phyloP scores from a whole-genome alignment of 2,888 invertebrate species.

The Dryococelus australis region DNA sequence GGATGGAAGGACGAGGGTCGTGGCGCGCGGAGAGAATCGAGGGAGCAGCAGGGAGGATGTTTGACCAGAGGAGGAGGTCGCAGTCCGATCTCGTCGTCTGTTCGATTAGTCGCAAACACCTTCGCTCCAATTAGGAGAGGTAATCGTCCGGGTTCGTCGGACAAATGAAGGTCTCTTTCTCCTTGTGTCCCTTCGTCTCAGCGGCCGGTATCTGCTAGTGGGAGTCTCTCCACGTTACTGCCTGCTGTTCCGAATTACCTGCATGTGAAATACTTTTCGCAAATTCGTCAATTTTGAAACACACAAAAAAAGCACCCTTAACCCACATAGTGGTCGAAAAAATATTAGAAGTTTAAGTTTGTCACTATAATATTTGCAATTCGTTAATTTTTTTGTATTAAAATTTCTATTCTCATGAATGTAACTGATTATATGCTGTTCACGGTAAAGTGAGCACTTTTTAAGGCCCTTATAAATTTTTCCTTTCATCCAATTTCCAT shows the following conservation, averaged over 20 bases:
- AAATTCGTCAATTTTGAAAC: too few relatives aligned
- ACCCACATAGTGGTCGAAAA: too few relatives aligned
- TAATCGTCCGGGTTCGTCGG: not conserved
- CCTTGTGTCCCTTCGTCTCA: not conserved
- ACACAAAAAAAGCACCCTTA: too few relatives aligned
- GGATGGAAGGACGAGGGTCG: not conserved
- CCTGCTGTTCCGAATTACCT: not conserved
- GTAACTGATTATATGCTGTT: too few relatives aligned
- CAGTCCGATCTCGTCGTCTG: constrained; percentile 4
- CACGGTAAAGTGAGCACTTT: too few relatives aligned
- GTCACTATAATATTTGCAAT: too few relatives aligned
- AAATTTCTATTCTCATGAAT: too few relatives aligned
- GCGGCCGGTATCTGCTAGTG: not conserved
- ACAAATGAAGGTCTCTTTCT: constrained; percentile 22
- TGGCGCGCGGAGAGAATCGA: not conserved
- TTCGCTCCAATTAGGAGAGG: constrained; percentile 12
- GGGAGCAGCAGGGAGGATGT: not conserved
- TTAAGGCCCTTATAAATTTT: too few relatives aligned
- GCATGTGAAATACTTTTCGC: too few relatives aligned
- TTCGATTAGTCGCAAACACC: constrained; percentile 25
- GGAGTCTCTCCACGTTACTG: not conserved
- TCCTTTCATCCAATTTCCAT: too few relatives aligned
- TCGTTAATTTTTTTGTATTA: too few relatives aligned
- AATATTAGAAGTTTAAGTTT: too few relatives aligned
- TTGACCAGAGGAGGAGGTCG: not conserved